Evolutionary conservation across 2,888 invertebrate genomes (phyloP).

Genomic region (Xestia rhomboidea): DNA sequence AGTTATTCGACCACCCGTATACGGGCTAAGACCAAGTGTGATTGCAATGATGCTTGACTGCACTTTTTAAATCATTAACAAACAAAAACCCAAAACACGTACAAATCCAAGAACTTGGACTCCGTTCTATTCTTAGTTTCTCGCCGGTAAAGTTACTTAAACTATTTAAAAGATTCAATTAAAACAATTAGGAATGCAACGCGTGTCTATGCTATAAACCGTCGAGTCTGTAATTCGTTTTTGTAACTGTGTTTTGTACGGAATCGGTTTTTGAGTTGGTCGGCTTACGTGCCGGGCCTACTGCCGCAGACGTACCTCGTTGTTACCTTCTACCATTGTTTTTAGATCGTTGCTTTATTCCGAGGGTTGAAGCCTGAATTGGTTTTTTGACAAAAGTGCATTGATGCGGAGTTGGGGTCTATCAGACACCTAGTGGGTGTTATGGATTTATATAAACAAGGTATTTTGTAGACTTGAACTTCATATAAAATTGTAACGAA

Average conservation of each 20-base stretch:
- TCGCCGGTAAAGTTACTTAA: slow-evolving; percentile 2
- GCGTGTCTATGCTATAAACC: slow-evolving; percentile 51
- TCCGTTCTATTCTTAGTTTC: slow-evolving; percentile 13
- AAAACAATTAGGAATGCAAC: slow-evolving; percentile 56
- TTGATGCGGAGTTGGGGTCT: slow-evolving; percentile 1
- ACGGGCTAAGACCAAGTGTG: not conserved
- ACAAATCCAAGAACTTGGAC: slow-evolving; percentile 1
- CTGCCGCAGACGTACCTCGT: slow-evolving; percentile 44
- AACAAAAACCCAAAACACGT: slow-evolving; percentile 22
- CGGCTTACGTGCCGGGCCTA: slow-evolving; percentile 79
- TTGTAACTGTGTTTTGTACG: slow-evolving; percentile 79
- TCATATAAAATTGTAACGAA: not conserved
- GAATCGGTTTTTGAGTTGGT: slow-evolving; percentile 81
- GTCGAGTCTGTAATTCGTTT: slow-evolving; percentile 71
- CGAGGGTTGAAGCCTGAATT: not conserved
- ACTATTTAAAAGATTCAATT: slow-evolving; percentile 41
- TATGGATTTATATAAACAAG: not conserved
- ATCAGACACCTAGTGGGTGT: not conserved
- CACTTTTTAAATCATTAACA: not conserved
- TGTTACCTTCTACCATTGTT: slow-evolving; percentile 34
- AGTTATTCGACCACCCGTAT: not conserved
- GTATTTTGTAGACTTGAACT: not conserved
- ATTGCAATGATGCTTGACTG: not conserved
- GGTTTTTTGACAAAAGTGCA: slow-evolving; percentile 10
- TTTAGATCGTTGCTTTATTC: slow-evolving; percentile 29